Evolutionary conservation across 2,797 vertebrate species (phyloP), one percentile per base, ranked within the genome.

Genomic region (Silurus lanzhouensis): DNA sequence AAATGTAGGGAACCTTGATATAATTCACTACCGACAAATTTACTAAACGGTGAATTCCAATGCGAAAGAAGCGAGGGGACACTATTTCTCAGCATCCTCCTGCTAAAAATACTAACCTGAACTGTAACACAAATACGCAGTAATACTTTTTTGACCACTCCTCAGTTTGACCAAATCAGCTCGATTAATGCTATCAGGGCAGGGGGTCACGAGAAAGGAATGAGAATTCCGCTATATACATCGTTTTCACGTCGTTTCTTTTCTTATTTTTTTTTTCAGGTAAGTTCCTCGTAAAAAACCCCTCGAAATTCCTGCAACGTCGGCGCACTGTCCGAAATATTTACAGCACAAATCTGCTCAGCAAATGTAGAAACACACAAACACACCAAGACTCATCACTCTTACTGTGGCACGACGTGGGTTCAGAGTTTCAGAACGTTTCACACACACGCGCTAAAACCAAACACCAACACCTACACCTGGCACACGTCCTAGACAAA

Each of bases 401-500:
- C 86, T 88, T 82, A 87, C 84, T 71, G 86, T 80, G 83, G 77
- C 86, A 88, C 86, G 14, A 87, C 48, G 81, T 78, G 76, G 75
- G 79, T 70, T 85, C 57, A 63, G 68, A 81, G 83, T 88, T 7
- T 83, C 48, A 83, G 77, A 89, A 85, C 81, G 72, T 61, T 86
- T 86, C 48, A 52, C 48, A 52, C 48, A 52, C 79, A 76, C 77
- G 81, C 86, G 86, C 82, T 74, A 83, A 78, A 83, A 15, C 71
- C 46, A 83, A 88, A 91, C 89, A 91, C 89, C 83, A 88, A 92
- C 91, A 90, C 89, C 86, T 90, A 88, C 87, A 93, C 90, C 90
- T 90, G 90, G 94, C 91, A 19, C 81, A 92, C 87, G 85, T 81
- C 86, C 85, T 89, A 91, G 81, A 91, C 81, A 88, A 90, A 88